phyloP scores from a whole-genome alignment of 2,888 invertebrate species.

The Ganaspis brasiliensis region DNA sequence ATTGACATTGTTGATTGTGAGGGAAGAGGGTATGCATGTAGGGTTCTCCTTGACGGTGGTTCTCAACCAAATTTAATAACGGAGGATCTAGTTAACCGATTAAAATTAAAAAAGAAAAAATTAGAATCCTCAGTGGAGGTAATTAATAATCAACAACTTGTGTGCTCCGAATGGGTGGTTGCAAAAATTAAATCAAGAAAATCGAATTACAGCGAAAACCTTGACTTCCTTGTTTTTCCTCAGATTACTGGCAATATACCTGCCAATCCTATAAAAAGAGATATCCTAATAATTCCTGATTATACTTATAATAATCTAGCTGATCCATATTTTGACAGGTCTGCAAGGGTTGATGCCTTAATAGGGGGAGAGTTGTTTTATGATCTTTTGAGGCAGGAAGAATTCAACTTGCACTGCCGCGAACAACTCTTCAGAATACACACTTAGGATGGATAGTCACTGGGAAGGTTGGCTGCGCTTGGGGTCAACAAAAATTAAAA shows the following conservation, averaged over 20 bases:
- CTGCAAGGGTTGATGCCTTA: background rate
- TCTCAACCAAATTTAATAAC: background rate
- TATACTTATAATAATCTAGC: no score
- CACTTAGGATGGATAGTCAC: background rate
- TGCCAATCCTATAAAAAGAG: no score
- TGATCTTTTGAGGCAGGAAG: background rate
- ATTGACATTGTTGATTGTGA: background rate
- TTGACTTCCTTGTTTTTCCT: background rate
- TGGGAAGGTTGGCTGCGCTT: background rate
- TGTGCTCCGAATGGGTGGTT: background rate
- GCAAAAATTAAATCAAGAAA: background rate
- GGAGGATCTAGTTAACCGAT: background rate
- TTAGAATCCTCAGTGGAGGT: background rate
- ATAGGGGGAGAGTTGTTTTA: background rate
- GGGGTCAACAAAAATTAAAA: background rate
- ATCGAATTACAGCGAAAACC: background rate
- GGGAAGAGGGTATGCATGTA: background rate
- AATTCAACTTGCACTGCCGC: background rate
- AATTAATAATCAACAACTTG: background rate
- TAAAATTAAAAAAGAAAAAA: background rate
- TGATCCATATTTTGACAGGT: no score
- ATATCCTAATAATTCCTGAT: no score
- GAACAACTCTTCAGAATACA: background rate
- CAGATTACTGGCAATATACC: background rate
- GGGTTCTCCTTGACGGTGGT: background rate